Base-by-base conservation (phyloP, 2,888 invertebrate genomes). In the Dasypogon diadema region DNA sequence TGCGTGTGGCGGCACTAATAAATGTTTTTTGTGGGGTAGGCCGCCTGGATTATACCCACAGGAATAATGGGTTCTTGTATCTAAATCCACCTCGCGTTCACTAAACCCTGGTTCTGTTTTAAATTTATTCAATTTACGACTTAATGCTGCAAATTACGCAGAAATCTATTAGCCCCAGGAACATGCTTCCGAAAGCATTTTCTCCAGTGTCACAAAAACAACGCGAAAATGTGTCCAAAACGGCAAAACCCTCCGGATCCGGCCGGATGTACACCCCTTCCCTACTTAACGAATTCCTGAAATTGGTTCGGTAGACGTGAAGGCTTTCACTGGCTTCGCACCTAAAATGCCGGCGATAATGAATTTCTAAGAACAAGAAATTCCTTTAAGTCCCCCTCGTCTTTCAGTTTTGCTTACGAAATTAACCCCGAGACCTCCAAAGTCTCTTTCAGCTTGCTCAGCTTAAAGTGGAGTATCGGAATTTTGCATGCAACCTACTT, bases 311-410 rank as follows among this genome's bases (percentile, higher is more conserved):
- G 10, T 18, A 48, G 42, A 42, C 48, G 24, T 48, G 14, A 48
- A 68, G 16, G 48, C 26, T 21, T 14, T 48, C 26, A 46, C 37
- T 22, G 16, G 48, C 26, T 18, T 70, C 14, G 3, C 34, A 70
- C 54, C 70, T 70, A 37, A 34, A 70, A 70, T 54, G 70, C 54
- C 54, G 24, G n/a, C 54, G 70, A 70, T 51, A 70, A 70, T 51
- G 70, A 70, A 70, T 70, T 70, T 54, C 68, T 51, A 68, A 68
- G 68, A 68, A 68, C 48, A 22, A 18, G 70, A 70, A 70, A 70
- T 70, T 70, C 37, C 70, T 30, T 21, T 70, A 70, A 70, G 54
- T 54, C 70, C 34, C 21, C 30, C n/a, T 21, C 18, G 8, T 3
- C 48, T 24, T 24, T 18, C 6, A 54, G 70, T 51, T 54, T 70